Conservation (phyloP, 2,797 vertebrate genomes). For the Megalops cyprinoides region DNA sequence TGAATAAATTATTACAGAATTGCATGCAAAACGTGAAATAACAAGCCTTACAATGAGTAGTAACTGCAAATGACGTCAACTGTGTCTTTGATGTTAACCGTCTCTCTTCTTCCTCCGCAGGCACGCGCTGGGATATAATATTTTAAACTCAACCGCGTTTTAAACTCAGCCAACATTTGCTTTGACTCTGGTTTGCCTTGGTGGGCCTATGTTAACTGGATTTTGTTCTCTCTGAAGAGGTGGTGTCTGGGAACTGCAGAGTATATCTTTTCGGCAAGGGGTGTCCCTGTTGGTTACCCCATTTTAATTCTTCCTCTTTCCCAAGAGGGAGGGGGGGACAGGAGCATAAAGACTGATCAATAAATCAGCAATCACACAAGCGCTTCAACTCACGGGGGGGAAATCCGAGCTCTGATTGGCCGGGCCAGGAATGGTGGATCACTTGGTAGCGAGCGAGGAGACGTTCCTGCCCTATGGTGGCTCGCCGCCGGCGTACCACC, state of each 20-base stretch:
- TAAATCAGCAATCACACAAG: constrained; percentile 36
- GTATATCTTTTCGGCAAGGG: constrained; percentile 38
- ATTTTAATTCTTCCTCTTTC: constrained; percentile 41
- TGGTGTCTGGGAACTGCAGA: background rate
- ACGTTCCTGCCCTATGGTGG: constrained; percentile 78
- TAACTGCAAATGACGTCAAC: too few species aligned
- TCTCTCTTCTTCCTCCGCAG: constrained; percentile 45
- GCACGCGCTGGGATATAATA: constrained; percentile 54
- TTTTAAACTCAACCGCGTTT: constrained; percentile 23
- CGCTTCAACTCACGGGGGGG: constrained; percentile 38
- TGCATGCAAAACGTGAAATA: background rate
- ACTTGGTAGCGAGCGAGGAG: constrained; percentile 89
- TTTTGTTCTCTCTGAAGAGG: constrained; percentile 27
- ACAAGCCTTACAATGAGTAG: background rate
- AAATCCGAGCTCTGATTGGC: constrained; percentile 35
- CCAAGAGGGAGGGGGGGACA: constrained; percentile 45
- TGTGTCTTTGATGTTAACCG: constrained; percentile 20
- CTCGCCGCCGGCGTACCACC: constrained; percentile 67
- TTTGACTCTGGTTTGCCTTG: background rate
- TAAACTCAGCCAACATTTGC: constrained; percentile 6
- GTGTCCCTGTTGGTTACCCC: constrained; percentile 38
- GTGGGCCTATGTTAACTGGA: background rate
- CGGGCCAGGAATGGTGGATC: constrained; percentile 92
- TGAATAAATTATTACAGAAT: background rate
- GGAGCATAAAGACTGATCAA: constrained; percentile 44